Evolutionary conservation across 2,113 vertebrate species (phyloP).

Genomic region (Leptocoma aspasia): DNA sequence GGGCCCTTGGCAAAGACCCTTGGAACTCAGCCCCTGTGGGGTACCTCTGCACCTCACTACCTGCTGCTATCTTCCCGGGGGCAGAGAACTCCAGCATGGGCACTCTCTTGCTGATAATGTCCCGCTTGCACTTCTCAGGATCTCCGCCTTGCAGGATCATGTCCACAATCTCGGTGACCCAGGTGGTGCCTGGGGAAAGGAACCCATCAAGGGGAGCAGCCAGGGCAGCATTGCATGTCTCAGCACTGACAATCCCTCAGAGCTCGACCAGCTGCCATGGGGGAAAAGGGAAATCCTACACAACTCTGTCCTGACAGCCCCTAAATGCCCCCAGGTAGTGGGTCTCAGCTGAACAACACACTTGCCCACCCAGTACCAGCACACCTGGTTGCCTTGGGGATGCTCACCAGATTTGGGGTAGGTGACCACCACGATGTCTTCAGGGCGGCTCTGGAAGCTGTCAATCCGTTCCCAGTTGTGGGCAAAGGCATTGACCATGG

Average conservation of each 20-base stretch:
- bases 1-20: not conserved
- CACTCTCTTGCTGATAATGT: constrained; percentile 56
- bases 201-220: not conserved
- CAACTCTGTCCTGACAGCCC: fast-evolving
- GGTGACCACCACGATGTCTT: constrained; percentile 68
- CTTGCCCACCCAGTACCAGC: not conserved
- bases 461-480: constrained; percentile 49
- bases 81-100: constrained; percentile 69
- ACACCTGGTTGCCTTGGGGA: not conserved
- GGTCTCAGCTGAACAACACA: fast-evolving
- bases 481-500: constrained; percentile 49
- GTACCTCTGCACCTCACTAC: not conserved
- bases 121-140: constrained; percentile 58
- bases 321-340: fast-evolving
- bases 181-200: constrained; percentile 71
- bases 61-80: constrained; percentile 24
- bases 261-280: fast-evolving
- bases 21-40: not conserved
- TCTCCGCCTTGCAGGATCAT: constrained; percentile 61
- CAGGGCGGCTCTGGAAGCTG: constrained; percentile 54
- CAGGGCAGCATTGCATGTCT: fast-evolving
- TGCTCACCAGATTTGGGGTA: constrained; percentile 76
- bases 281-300: not conserved
- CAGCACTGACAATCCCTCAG: not conserved
- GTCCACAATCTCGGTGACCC: constrained; percentile 75